Evolutionary conservation across 2,797 vertebrate genomes (phyloP), one percentile per base, ranked within the genome.

Genomic region (Aplochiton taeniatus): DNA sequence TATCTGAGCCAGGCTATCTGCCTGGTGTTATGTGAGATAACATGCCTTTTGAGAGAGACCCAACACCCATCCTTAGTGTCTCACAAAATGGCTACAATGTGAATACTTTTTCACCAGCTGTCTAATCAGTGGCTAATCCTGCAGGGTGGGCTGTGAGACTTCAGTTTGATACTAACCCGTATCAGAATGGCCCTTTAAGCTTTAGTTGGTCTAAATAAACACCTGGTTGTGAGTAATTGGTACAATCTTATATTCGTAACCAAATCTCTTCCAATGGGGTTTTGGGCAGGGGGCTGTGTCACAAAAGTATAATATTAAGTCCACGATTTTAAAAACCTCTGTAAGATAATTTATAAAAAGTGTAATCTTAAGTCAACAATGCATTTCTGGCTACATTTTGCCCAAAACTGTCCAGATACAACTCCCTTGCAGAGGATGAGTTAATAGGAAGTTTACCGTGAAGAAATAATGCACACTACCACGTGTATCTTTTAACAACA

Each of bases 31-130:
- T 81, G 69, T 81, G 83, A 83, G 81, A 86, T 87, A 87, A 86
- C 78, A 80, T 78, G 81, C 85, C 83, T 86, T 81, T 79, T 80
- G 85, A 52, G 61, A 71, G 73, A 72, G 84, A 84, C 73, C 61
- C 73, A 79, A 85, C 83, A 84, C 82, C 80, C 77, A 76, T 83
- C 84, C 86, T 85, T 79, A 71, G 83, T 82, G 75, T 83, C 82
- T 82, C 78, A 82, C 82, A 85, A 86, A 83, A 86, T 83, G 87
- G 78, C 85, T 81, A 85, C 83, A 83, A 79, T 80, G 83, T 83
- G 82, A 76, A 76, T 76, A 78, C 80, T 78, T 86, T 71, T 81
- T 80, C 85, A 77, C 79, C 87, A 90, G 87, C 88, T 90, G 88
- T 87, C 82, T 82, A 70, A 79, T 82, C 61, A 64, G 75, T 83